Evolutionary conservation across 2,797 vertebrate species (phyloP).

Genomic region (Xenops minutus): DNA sequence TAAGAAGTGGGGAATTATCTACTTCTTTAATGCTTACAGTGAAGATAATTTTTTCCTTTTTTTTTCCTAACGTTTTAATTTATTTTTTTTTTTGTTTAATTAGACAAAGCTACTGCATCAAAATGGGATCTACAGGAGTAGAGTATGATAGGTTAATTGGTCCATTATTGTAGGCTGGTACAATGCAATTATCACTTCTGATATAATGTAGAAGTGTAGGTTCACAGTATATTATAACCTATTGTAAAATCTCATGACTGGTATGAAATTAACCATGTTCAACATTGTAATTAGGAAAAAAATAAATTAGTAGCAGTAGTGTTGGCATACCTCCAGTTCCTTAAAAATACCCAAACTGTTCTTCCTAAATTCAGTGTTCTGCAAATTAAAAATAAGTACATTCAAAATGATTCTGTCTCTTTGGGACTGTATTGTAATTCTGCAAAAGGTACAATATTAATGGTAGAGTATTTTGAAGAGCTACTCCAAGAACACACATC

Average conservation of each 20-base stretch:
- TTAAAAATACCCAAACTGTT: background rate
- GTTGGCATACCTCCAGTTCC: slow-evolving; percentile 8
- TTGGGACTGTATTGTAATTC: background rate
- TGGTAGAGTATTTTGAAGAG: background rate
- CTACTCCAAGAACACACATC: background rate
- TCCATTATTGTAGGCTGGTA: background rate
- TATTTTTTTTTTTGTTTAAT: background rate
- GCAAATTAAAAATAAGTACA: background rate
- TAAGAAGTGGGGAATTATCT: background rate
- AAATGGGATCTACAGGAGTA: background rate
- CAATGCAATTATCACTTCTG: slow-evolving; percentile 42
- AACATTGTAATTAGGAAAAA: slow-evolving; percentile 27
- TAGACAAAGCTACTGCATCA: background rate
- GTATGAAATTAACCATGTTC: slow-evolving; percentile 42
- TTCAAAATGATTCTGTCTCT: background rate
- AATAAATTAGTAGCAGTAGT: background rate
- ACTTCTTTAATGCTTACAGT: background rate
- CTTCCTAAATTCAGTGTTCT: background rate
- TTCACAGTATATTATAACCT: slow-evolving; percentile 20
- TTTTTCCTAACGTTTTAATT: background rate
- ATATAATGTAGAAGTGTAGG: slow-evolving; percentile 16
- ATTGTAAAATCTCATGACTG: slow-evolving; percentile 13
- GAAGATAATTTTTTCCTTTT: background rate
- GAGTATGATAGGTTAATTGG: slow-evolving; percentile 35
- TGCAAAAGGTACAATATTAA: background rate